Conservation (phyloP, 2,888 invertebrate species). For the Flexamia atlantica region DNA sequence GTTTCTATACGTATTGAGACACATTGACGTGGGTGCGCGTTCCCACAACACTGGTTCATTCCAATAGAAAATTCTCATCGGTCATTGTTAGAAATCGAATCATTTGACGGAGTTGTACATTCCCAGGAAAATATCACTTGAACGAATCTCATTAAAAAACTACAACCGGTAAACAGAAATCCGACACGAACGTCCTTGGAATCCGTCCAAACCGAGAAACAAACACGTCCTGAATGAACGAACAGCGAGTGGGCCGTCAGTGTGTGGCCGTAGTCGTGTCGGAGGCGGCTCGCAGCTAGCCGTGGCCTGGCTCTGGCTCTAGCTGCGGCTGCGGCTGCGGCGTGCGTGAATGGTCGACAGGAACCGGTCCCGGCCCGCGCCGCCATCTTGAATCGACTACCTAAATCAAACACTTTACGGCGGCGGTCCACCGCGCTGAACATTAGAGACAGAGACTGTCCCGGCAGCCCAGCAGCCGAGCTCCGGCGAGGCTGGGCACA, state of each 20-base stretch:
- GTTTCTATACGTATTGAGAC: too few species aligned
- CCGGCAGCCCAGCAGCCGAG: too few species aligned
- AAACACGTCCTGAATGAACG: background rate
- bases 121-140: too few species aligned
- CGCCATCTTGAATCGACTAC: slow-evolving; percentile 47
- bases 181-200: background rate
- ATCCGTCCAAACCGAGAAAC: background rate
- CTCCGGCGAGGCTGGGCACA: background rate
- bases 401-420: slow-evolving; percentile 54
- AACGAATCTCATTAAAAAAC: too few species aligned
- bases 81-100: too few species aligned
- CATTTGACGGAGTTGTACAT: too few species aligned
- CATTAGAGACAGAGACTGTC: too few species aligned
- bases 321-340: background rate
- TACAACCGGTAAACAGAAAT: too few species aligned
- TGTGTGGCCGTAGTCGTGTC: background rate
- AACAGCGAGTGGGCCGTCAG: background rate
- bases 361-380: slow-evolving; percentile 27
- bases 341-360: slow-evolving; percentile 8
- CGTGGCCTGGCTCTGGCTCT: background rate
- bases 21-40: too few species aligned
- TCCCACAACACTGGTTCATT: too few species aligned
- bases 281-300: background rate
- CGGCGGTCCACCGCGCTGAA: background rate
- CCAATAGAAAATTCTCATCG: too few species aligned